Percentiles rank a stretch among this genome's conserved stretches.
Conservation (phyloP, 2,888 invertebrate genomes). For the Nowickia ferox region DNA sequence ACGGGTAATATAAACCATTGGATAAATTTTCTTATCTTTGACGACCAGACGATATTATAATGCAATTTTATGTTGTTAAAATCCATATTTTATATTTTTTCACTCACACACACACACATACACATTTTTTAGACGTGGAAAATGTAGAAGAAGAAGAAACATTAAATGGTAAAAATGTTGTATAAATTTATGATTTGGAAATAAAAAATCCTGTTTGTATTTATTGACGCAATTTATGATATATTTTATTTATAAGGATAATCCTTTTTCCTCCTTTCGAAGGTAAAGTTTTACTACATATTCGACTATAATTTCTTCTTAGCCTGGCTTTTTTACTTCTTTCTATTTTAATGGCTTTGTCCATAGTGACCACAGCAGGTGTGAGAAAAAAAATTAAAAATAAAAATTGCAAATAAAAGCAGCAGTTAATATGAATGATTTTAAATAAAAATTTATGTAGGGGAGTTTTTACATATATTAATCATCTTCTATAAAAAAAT, state of each 20-base stretch:
- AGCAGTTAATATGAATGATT: neutral
- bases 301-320: neutral
- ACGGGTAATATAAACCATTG: conserved; percentile 78
- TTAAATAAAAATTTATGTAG: neutral
- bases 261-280: conserved; percentile 41
- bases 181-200: conserved; percentile 67
- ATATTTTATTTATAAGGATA: conserved; percentile 54
- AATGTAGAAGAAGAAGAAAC: conserved; percentile 14
- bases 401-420: neutral
- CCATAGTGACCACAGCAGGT: neutral
- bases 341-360: neutral
- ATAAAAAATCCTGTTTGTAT: conserved; percentile 56
- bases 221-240: conserved; percentile 60
- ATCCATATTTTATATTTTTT: conserved; percentile 71
- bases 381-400: neutral
- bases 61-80: conserved; percentile 75
- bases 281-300: conserved; percentile 25
- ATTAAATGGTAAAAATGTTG: conserved; percentile 46
- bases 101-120: neutral
- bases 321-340: neutral
- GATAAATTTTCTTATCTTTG: conserved; percentile 83
- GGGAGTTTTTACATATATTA: too few relatives aligned
- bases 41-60: conserved; percentile 83
- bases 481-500: too few relatives aligned
- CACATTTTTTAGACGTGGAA: conserved; percentile 25